Base-by-base conservation (phyloP, 2,113 vertebrate genomes). In the Stomatorhinus ivindoensis region DNA sequence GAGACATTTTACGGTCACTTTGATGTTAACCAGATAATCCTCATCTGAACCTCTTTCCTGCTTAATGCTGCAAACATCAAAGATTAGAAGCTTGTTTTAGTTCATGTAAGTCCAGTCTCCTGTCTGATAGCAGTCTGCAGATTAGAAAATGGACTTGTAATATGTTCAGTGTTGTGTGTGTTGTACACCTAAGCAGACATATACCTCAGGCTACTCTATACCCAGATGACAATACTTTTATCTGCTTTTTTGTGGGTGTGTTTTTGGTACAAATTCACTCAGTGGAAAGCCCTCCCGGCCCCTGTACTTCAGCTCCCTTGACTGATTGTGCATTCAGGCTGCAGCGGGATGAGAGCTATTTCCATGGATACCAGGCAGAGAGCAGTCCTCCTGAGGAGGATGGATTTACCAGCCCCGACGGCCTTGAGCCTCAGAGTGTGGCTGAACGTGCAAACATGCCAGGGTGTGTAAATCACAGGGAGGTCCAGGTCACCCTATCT, bases 351-450 rank as follows among this genome's bases (percentile, higher is more conserved):
- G 85, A 87, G 50, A 53, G 85, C 27, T 31, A 87, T 87, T 87
- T 87, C 85, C 85, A 87, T 53, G 85, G 85, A 87, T 87, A 87
- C 85, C 85, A 87, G 85, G 50, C 85, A 35, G 11, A 87, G 48
- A 51, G 15, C 48, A 53, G 85, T 87, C 48, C 48, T 35, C 15
- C 85, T 19, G n/a, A 50, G 10, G 84, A n/a, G 46, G 44, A 19
- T 35, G 48, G 50, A 86, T 86, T 86, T 47, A 27, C 48, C 85
- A 87, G 85, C 48, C 85, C 15, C 7, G 31, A 15, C 39, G 85
- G 13, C n/a, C 85, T 55, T 53, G 13, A 51, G 50, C 85, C 19
- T 8, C 50, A n/a, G 85, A 15, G 15, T 87, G 85, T 86, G 19
- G 47, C 15, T 15, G 76, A 44, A 82, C 76, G 15, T 44, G 31